Evolutionary conservation across 2,888 invertebrate genomes (phyloP).

Genomic region (Microctonus hyperodae): DNA sequence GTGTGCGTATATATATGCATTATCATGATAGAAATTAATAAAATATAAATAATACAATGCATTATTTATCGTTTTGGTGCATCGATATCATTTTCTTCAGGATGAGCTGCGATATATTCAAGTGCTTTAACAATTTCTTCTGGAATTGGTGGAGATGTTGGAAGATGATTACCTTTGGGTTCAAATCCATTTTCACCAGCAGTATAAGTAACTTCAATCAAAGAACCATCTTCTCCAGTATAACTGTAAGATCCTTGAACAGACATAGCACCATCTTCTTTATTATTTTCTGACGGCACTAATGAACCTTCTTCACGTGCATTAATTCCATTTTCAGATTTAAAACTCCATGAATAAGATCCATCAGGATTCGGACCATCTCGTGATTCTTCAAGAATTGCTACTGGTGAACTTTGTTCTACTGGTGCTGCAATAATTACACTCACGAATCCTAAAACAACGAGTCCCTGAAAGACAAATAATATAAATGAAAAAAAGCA

Average conservation of each 20-base stretch:
- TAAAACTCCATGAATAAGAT: constrained; percentile 60
- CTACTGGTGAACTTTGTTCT: constrained; percentile 46
- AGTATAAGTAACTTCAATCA: constrained; percentile 49
- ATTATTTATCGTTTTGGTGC: constrained; percentile 36
- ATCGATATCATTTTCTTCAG: constrained; percentile 43
- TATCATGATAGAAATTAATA: neutral
- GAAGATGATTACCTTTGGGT: constrained; percentile 53
- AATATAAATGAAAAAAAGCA: neutral
- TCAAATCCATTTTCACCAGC: constrained; percentile 58
- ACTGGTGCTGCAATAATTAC: constrained; percentile 44
- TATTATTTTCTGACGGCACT: constrained; percentile 21
- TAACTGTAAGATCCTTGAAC: constrained; percentile 55
- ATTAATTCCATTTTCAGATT: constrained; percentile 64
- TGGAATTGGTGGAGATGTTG: constrained; percentile 54
- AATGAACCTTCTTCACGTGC: constrained; percentile 46
- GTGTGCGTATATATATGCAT: too few species aligned
- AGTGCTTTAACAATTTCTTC: constrained; percentile 51
- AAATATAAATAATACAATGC: neutral
- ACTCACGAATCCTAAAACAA: constrained; percentile 41
- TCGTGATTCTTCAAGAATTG: constrained; percentile 52
- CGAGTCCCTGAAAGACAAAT: constrained; percentile 27
- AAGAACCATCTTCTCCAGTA: constrained; percentile 52
- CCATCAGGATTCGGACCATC: constrained; percentile 60
- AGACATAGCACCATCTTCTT: constrained; percentile 32
- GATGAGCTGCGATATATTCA: constrained; percentile 48